Evolutionary conservation across 2,113 vertebrate species (phyloP).

Genomic region (Numenius arquata): DNA sequence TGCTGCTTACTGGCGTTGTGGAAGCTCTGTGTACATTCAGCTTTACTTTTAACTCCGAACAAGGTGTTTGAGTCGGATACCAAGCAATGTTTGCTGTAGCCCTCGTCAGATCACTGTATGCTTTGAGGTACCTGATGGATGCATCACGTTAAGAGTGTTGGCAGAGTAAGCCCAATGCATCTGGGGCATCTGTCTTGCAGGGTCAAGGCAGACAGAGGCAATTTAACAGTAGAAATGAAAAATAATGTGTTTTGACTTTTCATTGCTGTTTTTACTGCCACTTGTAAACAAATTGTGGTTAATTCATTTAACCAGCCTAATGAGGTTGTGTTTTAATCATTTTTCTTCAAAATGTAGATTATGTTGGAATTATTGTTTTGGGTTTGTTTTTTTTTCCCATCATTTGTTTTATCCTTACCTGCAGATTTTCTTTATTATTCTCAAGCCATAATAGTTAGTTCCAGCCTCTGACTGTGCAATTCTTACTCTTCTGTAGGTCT

Average conservation of each 20-base stretch:
- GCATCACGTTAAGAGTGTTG: background rate
- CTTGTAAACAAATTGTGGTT: background rate
- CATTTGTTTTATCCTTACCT: background rate
- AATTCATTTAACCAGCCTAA: background rate
- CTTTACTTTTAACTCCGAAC: background rate
- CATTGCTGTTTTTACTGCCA: background rate
- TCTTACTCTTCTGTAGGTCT: conserved; percentile 68
- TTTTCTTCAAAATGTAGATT: background rate
- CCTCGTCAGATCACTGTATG: background rate
- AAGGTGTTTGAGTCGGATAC: background rate
- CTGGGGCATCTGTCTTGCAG: background rate
- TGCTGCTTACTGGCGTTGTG: background rate
- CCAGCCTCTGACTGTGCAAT: background rate
- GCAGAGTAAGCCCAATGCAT: background rate
- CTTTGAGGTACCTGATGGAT: background rate
- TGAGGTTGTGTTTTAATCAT: background rate
- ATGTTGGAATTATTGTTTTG: background rate
- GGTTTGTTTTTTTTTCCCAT: background rate
- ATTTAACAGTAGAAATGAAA: background rate
- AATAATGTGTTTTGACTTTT: background rate
- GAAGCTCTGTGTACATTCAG: background rate
- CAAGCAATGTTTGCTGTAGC: background rate
- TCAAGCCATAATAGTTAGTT: background rate
- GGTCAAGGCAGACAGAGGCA: background rate
- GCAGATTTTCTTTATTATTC: background rate